phyloP scores from a whole-genome alignment of 1,140 invertebrate species.

The Drosophila sulfurigaster region DNA sequence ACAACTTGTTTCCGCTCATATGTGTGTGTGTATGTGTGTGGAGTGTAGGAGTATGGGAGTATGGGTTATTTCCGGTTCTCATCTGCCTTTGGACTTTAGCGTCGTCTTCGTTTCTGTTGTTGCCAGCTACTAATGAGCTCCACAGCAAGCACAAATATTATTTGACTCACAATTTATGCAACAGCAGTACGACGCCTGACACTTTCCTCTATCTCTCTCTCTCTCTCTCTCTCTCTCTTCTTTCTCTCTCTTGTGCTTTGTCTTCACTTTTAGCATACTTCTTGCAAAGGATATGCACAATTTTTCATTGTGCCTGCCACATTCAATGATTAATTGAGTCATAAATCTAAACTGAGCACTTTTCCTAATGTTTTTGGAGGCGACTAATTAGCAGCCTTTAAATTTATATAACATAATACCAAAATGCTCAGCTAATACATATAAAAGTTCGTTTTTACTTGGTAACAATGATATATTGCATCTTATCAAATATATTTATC shows the following conservation, averaged over 20 bases:
- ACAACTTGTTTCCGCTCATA: conserved; percentile 47
- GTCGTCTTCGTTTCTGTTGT: conserved; percentile 51
- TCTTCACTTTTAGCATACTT: conserved; percentile 21
- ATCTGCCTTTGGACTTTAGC: conserved; percentile 1
- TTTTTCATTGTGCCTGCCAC: not conserved
- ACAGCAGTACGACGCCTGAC: conserved; percentile 18
- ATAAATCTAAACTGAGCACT: conserved; percentile 7
- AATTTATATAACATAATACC: not conserved
- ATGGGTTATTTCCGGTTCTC: conserved; percentile 44
- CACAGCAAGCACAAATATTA: conserved; percentile 80
- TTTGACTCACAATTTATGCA: conserved; percentile 76
- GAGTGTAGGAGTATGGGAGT: conserved; percentile 14
- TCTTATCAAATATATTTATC: too few relatives aligned
- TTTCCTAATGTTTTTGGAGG: not conserved
- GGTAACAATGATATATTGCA: too few relatives aligned
- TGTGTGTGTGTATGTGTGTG: not conserved
- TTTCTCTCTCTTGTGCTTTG: conserved; percentile 5
- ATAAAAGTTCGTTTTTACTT: too few relatives aligned
- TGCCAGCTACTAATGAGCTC: conserved; percentile 79
- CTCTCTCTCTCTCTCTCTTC: not conserved
- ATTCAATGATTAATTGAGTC: conserved; percentile 5
- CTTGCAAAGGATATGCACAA: not conserved
- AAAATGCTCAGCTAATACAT: too few relatives aligned
- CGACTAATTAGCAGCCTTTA: conserved; percentile 7
- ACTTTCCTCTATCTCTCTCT: not conserved